Conservation (phyloP, 2,113 vertebrate genomes). For the Forbesichthys agassizii region DNA sequence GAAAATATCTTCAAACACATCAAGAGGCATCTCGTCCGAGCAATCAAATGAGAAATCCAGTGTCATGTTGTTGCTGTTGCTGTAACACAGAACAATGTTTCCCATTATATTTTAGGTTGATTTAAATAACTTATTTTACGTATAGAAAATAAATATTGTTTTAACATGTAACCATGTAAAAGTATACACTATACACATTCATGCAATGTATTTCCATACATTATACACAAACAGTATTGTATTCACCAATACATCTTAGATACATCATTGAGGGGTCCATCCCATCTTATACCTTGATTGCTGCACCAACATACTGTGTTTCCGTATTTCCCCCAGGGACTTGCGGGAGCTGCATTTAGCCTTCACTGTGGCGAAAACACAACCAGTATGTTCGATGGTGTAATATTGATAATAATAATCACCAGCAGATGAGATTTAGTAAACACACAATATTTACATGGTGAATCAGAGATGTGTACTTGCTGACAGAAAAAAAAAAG, state of each 20-base stretch:
- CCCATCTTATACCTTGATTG: conserved; percentile 80
- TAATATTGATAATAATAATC: background rate
- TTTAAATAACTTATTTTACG: no score
- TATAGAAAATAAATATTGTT: no score
- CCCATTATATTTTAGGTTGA: no score
- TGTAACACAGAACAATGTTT: background rate
- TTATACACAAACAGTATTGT: no score
- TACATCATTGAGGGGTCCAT: background rate
- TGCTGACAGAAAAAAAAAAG: no score
- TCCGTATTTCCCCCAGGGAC: conserved; percentile 72
- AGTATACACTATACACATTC: no score
- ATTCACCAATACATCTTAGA: no score
- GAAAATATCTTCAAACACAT: conserved; percentile 91
- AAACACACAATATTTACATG: background rate
- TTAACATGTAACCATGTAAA: no score
- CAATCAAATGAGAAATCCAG: conserved; percentile 95
- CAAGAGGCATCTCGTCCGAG: conserved; percentile 87
- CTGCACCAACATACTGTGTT: conserved; percentile 59
- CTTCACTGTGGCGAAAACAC: conserved; percentile 61
- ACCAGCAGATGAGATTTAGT: background rate
- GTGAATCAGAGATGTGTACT: no score
- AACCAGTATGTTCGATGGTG: background rate
- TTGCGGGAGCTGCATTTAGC: conserved; percentile 57
- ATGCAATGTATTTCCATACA: no score
- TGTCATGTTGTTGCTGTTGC: conserved; percentile 76